Evolutionary conservation across 2,888 invertebrate genomes (phyloP).

Genomic region (Calliopum simillimum): DNA sequence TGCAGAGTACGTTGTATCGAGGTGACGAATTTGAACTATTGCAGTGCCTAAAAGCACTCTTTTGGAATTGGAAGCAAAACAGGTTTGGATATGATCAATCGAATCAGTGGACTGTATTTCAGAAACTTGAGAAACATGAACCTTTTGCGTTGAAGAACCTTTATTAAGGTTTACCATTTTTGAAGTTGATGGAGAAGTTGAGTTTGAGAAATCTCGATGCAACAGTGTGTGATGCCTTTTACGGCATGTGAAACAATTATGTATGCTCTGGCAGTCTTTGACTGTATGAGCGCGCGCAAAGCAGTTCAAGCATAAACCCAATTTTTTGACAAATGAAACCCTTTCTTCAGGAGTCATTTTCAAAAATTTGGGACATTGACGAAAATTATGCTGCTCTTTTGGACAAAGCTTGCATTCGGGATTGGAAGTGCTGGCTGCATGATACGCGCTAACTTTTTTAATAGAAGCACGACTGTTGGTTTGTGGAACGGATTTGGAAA

Average conservation of each 20-base stretch:
- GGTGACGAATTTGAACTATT: constrained; percentile 16
- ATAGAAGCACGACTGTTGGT: too few species aligned
- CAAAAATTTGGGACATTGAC: constrained; percentile 34
- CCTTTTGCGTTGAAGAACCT: neutral
- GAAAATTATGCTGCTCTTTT: constrained; percentile 34
- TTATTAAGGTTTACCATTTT: too few species aligned
- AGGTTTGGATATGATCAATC: neutral
- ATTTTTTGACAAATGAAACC: neutral
- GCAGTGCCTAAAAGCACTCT: constrained; percentile 36
- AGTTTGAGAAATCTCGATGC: neutral
- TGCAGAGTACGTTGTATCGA: constrained; percentile 2
- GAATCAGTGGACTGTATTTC: constrained; percentile 22
- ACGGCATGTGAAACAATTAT: constrained; percentile 24
- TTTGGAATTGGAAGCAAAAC: constrained; percentile 2
- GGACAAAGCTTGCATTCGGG: constrained; percentile 31
- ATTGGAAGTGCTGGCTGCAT: constrained; percentile 3
- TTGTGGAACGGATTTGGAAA: neutral
- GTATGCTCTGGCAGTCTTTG: constrained; percentile 8
- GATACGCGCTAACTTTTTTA: constrained; percentile 1
- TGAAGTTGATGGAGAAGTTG: neutral
- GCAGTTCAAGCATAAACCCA: constrained; percentile 13
- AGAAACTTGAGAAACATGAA: neutral
- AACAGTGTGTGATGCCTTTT: constrained; percentile 28
- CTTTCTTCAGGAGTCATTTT: constrained; percentile 21
- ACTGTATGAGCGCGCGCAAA: constrained; percentile 14